These are phyloP conservation scores for Drosophila teissieri DNA, from an alignment of 1,140 invertebrate species.

Conservation along the genomic window DNA sequence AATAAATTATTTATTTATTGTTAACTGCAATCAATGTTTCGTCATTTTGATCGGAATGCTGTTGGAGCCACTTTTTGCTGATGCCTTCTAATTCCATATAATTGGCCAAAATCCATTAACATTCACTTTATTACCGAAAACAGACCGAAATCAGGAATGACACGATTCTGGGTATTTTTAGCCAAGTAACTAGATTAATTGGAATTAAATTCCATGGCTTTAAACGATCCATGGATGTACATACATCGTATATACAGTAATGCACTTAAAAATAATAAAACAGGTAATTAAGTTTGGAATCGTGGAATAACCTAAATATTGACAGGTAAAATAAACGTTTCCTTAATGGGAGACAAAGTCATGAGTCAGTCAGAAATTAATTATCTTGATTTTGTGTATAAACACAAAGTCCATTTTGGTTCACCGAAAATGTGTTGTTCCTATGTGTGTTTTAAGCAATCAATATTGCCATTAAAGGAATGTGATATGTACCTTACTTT, in stretches of 20 bases:
- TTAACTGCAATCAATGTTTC: conserved; percentile 48
- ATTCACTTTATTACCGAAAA: conserved; percentile 57
- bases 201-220: too few species aligned
- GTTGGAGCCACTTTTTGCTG: conserved; percentile 37
- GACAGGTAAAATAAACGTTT: conserved; percentile 10
- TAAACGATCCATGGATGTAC: too few species aligned
- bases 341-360: conserved; percentile 2
- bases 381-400: conserved; percentile 4
- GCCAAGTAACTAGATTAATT: neutral
- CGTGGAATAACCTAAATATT: neutral
- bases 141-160: conserved; percentile 16
- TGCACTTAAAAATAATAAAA: too few species aligned
- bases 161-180: neutral
- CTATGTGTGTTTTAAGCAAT: neutral
- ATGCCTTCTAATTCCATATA: conserved; percentile 37
- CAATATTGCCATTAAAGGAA: neutral
- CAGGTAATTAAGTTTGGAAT: too few species aligned
- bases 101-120: conserved; percentile 58
- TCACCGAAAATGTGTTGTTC: neutral
- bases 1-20: conserved; percentile 83
- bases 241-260: too few species aligned
- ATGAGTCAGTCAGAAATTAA: conserved; percentile 14
- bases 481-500: neutral
- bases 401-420: neutral
- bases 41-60: conserved; percentile 43